Percentiles rank a stretch among this genome's conserved stretches.
phyloP scores from a whole-genome alignment of 2,797 vertebrate species.

The Acrocephalus scirpaceus region DNA sequence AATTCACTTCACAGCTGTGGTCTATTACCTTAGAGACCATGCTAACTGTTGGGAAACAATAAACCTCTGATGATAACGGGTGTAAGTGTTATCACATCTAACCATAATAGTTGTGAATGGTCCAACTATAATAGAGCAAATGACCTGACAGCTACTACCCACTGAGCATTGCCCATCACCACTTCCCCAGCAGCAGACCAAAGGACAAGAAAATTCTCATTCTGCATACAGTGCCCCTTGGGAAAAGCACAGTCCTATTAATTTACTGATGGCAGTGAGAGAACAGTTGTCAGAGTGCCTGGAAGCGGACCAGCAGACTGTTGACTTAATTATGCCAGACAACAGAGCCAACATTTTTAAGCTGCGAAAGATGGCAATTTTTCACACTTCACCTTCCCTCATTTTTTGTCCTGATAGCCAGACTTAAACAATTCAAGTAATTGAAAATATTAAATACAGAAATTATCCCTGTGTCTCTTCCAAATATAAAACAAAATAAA shows the following conservation, averaged over 20 bases:
- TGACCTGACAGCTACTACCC: not conserved
- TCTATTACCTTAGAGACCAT: constrained; percentile 22
- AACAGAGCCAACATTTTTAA: constrained; percentile 71
- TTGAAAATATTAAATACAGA: constrained; percentile 15
- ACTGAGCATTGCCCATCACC: not conserved
- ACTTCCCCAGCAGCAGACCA: not conserved
- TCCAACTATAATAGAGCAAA: constrained; percentile 9
- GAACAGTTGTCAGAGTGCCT: constrained; percentile 68
- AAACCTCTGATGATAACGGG: constrained; percentile 2
- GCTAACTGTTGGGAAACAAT: not conserved
- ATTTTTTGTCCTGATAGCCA: not conserved
- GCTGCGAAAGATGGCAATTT: constrained; percentile 71
- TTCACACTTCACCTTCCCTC: constrained; percentile 48
- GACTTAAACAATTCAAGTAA: constrained; percentile 43
- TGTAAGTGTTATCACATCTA: not conserved
- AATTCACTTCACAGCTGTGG: constrained; percentile 10
- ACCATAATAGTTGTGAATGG: not conserved
- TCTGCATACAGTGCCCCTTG: constrained; percentile 29
- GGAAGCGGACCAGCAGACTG: constrained; percentile 70
- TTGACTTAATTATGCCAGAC: constrained; percentile 72
- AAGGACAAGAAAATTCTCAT: constrained; percentile 37
- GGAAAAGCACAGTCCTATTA: constrained; percentile 46
- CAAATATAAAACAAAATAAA: not conserved
- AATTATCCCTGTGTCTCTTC: not conserved
- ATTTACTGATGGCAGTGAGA: constrained; percentile 59